Conservation (phyloP, 2,797 vertebrate genomes). For the Paratrypauchen microcephalus region DNA sequence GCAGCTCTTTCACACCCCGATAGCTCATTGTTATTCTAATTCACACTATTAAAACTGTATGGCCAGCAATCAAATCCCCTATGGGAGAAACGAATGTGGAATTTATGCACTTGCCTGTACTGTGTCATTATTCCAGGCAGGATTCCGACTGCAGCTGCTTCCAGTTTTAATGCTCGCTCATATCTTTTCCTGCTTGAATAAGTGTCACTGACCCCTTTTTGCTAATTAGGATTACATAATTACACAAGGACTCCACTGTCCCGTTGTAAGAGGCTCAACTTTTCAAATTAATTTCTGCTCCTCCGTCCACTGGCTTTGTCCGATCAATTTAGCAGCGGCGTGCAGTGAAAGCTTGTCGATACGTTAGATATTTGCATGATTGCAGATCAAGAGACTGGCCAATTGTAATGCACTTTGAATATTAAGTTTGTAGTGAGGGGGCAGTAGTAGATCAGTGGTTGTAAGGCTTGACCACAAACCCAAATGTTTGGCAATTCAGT, state of each 20-base stretch:
- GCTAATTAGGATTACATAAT: slow-evolving; percentile 62
- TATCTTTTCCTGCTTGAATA: slow-evolving; percentile 38
- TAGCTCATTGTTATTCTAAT: slow-evolving; percentile 39
- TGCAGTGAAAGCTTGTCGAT: slow-evolving; percentile 37
- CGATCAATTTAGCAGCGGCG: slow-evolving; percentile 44
- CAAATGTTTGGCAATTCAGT: not conserved
- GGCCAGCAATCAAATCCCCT: slow-evolving; percentile 33
- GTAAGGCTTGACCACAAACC: not conserved
- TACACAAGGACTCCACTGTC: slow-evolving; percentile 46
- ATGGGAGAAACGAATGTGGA: slow-evolving; percentile 27
- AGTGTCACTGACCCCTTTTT: slow-evolving; percentile 69
- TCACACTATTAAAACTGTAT: slow-evolving; percentile 37
- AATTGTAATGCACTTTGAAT: slow-evolving; percentile 50
- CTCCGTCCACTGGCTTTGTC: slow-evolving; percentile 29
- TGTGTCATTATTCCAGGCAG: slow-evolving; percentile 22
- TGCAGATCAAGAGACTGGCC: slow-evolving; percentile 58
- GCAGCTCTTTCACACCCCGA: slow-evolving; percentile 19
- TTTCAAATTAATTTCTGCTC: slow-evolving; percentile 50
- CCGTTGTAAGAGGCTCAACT: slow-evolving; percentile 38
- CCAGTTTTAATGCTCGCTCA: slow-evolving; percentile 29
- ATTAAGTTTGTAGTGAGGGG: slow-evolving; percentile 20
- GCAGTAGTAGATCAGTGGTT: not conserved
- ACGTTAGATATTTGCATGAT: slow-evolving; percentile 48
- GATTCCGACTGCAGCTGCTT: slow-evolving; percentile 36
- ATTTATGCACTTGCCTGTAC: slow-evolving; percentile 36